These are phyloP conservation scores for Kryphioiulus occultus DNA, from an alignment of 2,888 invertebrate species.

Conservation along the genomic window DNA sequence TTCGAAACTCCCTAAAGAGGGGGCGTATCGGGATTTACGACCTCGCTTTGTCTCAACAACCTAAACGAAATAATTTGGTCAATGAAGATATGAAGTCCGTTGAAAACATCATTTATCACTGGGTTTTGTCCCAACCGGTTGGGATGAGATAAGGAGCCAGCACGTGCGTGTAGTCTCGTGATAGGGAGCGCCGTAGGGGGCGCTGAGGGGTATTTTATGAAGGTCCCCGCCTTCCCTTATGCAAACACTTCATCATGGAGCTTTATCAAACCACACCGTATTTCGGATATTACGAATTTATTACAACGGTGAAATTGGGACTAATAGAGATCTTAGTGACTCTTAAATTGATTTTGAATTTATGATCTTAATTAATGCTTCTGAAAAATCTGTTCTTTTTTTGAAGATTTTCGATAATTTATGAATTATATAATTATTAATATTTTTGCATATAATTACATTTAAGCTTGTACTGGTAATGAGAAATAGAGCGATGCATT, in stretches of 20 bases:
- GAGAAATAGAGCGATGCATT: too few species aligned
- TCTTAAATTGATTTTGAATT: too few species aligned
- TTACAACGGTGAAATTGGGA: neutral
- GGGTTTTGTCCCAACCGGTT: conserved; percentile 1
- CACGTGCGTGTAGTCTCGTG: neutral
- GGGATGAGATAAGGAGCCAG: neutral
- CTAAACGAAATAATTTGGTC: conserved; percentile 43
- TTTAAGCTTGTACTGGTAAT: too few species aligned
- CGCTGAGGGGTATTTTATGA: neutral
- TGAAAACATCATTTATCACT: conserved; percentile 24
- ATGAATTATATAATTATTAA: too few species aligned
- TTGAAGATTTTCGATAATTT: too few species aligned
- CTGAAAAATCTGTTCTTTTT: too few species aligned
- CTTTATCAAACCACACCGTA: too few species aligned
- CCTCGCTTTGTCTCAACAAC: neutral
- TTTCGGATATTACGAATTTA: too few species aligned
- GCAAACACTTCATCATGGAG: neutral
- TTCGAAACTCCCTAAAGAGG: neutral
- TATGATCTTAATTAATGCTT: too few species aligned
- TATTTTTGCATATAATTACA: too few species aligned
- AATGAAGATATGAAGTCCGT: conserved; percentile 46
- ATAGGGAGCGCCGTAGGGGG: conserved; percentile 13
- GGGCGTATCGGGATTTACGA: neutral
- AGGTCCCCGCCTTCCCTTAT: neutral
- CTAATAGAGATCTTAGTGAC: neutral